Conservation (phyloP, 2,888 invertebrate species). For the Drosophila acutilabella region DNA sequence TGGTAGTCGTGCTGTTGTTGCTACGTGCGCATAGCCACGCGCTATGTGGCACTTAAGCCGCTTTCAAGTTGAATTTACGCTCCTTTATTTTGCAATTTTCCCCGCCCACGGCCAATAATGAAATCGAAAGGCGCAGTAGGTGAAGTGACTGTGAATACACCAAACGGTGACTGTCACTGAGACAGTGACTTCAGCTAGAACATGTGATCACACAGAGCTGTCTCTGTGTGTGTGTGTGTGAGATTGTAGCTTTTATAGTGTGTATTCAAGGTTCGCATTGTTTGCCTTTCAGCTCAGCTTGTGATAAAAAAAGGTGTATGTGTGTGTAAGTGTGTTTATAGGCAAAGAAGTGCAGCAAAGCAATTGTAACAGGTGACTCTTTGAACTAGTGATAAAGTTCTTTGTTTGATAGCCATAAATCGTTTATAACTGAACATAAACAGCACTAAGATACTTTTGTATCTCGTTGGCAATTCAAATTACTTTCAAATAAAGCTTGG, state of each 20-base stretch:
- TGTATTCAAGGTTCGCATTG: constrained; percentile 37
- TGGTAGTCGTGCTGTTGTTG: not conserved
- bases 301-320: constrained; percentile 9
- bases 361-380: constrained; percentile 5
- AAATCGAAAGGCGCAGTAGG: constrained; percentile 48
- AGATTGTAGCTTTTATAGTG: not conserved
- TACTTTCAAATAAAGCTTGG: no score
- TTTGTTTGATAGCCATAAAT: no score
- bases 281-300: constrained; percentile 26
- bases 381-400: no score
- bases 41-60: constrained; percentile 65
- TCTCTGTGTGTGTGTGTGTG: not conserved
- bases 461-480: not conserved
- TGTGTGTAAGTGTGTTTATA: constrained; percentile 1
- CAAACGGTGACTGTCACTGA: constrained; percentile 46
- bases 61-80: constrained; percentile 64
- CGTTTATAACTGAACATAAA: no score
- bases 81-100: constrained; percentile 74
- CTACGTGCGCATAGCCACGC: constrained; percentile 50
- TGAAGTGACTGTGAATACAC: constrained; percentile 42
- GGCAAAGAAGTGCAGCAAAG: constrained; percentile 25
- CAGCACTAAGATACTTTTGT: not conserved
- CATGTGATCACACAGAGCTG: no score
- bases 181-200: constrained; percentile 23
- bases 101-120: constrained; percentile 46